Percentiles rank a stretch among this genome's conserved stretches.
Evolutionary conservation across 2,888 invertebrate genomes (phyloP).

Genomic region (Chromoteleia sp.): DNA sequence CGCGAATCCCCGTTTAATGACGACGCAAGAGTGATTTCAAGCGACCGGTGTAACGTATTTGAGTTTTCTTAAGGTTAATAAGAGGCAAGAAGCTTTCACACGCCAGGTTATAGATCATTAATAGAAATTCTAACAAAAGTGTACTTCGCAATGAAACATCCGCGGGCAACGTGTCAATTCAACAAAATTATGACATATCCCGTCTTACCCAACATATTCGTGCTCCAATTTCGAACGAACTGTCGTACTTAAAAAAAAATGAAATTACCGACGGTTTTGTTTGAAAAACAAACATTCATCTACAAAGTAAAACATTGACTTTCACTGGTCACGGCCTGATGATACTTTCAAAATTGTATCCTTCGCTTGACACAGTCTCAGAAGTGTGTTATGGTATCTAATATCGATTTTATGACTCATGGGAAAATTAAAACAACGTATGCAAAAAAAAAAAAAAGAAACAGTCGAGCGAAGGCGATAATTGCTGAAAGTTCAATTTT

Average conservation of each 20-base stretch:
- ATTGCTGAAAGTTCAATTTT: conserved; percentile 20
- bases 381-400: conserved; percentile 31
- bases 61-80: conserved; percentile 26
- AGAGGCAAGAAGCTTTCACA: conserved; percentile 35
- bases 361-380: conserved; percentile 7
- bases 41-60: background rate
- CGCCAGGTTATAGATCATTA: conserved; percentile 19
- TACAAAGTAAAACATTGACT: conserved; percentile 22
- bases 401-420: conserved; percentile 30
- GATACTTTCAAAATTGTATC: conserved; percentile 33
- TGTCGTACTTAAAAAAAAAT: background rate
- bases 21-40: too few species aligned
- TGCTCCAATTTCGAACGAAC: conserved; percentile 16
- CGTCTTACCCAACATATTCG: background rate
- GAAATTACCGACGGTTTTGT: conserved; percentile 2
- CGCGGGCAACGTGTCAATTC: background rate
- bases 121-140: conserved; percentile 35
- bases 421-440: conserved; percentile 16
- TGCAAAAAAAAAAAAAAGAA: conserved; percentile 1
- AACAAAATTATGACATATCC: background rate
- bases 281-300: conserved; percentile 1
- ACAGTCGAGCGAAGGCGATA: background rate
- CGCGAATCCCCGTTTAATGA: too few species aligned
- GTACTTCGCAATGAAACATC: background rate
- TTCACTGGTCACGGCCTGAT: conserved; percentile 18